A percentile compares a stretch with the other conserved stretches of the same genome.
phyloP scores from a whole-genome alignment of 2,888 invertebrate genomes.

The Sericinus montela region DNA sequence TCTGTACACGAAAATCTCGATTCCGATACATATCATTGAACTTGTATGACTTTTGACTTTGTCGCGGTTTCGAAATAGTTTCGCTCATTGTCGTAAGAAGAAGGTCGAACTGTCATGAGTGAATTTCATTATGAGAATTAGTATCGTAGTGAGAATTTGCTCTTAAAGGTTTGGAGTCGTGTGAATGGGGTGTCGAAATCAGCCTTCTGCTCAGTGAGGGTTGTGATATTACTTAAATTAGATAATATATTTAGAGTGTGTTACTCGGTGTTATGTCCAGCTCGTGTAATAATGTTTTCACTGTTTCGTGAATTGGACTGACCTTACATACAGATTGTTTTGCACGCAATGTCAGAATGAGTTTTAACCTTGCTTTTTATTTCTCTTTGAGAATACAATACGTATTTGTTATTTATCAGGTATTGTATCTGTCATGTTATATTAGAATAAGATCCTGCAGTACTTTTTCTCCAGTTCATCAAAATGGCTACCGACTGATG shows the following conservation, averaged over 20 bases:
- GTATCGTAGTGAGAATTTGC: constrained; percentile 44
- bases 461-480: too few species aligned
- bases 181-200: constrained; percentile 63
- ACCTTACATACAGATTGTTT: constrained; percentile 24
- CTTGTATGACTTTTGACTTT: constrained; percentile 47
- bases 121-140: constrained; percentile 52
- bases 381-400: too few species aligned
- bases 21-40: constrained; percentile 49
- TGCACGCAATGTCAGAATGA: constrained; percentile 44
- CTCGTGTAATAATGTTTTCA: constrained; percentile 55
- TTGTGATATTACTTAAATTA: constrained; percentile 60
- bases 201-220: constrained; percentile 52
- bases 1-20: constrained; percentile 11
- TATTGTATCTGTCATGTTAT: too few species aligned
- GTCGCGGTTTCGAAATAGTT: constrained; percentile 36
- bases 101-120: constrained; percentile 22
- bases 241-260: constrained; percentile 61
- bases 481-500: too few species aligned
- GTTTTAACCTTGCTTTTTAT: constrained; percentile 20
- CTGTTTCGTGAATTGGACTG: constrained; percentile 58
- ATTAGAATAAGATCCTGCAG: too few species aligned
- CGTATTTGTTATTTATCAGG: too few species aligned
- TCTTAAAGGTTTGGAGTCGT: constrained; percentile 37
- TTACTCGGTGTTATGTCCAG: constrained; percentile 56
- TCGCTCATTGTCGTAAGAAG: constrained; percentile 38